A percentile compares a stretch with the other conserved stretches of the same genome.
These are phyloP conservation scores for Notarius lentiginosus DNA, from an alignment of 2,113 vertebrate genomes.

Conservation along the genomic window DNA sequence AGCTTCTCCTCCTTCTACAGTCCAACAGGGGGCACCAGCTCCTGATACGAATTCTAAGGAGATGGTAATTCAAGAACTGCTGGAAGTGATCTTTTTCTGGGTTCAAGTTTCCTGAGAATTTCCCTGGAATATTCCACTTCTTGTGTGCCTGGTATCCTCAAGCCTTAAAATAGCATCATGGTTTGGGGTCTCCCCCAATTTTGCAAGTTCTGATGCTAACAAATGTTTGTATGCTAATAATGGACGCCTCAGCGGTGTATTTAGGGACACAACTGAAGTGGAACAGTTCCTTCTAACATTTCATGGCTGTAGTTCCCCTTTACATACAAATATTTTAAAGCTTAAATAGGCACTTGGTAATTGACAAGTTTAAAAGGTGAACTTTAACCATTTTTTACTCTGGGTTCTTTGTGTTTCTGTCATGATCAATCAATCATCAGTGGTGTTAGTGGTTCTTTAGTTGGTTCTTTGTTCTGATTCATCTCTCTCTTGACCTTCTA, in stretches of 20 bases:
- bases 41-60: constrained; percentile 59
- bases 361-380: background rate
- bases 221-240: background rate
- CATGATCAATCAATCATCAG: background rate
- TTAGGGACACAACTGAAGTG: constrained; percentile 25
- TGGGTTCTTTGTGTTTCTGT: constrained; percentile 2
- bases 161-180: background rate
- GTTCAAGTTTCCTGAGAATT: constrained; percentile 38
- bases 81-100: constrained; percentile 39
- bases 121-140: constrained; percentile 35
- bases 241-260: background rate
- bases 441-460: background rate
- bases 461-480: constrained; percentile 5
- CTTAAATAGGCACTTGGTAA: background rate
- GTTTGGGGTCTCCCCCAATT: too few species aligned
- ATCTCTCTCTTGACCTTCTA: background rate
- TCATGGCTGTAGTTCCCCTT: background rate
- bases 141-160: constrained; percentile 1
- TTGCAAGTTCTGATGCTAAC: background rate
- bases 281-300: constrained; percentile 13
- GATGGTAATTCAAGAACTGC: constrained; percentile 67
- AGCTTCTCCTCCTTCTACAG: constrained; percentile 52
- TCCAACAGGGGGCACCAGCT: constrained; percentile 47
- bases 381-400: background rate
- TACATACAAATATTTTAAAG: background rate